Percentiles rank a stretch among this genome's conserved stretches.
Conservation (phyloP, 2,113 vertebrate genomes). For the Channa argus region DNA sequence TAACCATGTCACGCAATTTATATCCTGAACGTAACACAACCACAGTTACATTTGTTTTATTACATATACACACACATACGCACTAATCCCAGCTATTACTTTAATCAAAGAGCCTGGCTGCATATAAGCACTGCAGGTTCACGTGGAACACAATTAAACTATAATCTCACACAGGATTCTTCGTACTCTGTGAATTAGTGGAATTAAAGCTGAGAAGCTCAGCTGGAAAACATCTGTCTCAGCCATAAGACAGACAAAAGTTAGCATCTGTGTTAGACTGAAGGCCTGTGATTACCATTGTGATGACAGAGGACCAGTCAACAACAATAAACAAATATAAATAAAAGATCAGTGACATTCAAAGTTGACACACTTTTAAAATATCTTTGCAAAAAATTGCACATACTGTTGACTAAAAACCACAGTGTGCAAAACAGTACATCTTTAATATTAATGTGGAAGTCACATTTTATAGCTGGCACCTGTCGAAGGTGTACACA, state of each 20-base stretch:
- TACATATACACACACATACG: conserved; percentile 41
- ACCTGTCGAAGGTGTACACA: too few species aligned
- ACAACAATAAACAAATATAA: too few species aligned
- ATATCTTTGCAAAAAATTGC: too few species aligned
- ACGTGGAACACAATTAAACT: conserved; percentile 27
- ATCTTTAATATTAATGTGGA: too few species aligned
- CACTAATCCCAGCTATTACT: conserved; percentile 60
- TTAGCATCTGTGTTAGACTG: conserved; percentile 7
- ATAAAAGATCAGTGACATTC: too few species aligned
- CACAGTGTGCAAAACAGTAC: too few species aligned
- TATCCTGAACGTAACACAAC: conserved; percentile 25
- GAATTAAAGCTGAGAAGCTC: conserved; percentile 44
- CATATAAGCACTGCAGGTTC: conserved; percentile 4
- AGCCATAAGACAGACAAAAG: conserved; percentile 4
- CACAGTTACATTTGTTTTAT: conserved; percentile 11
- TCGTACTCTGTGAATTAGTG: conserved; percentile 58
- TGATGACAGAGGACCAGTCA: neutral
- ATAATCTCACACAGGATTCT: conserved; percentile 61
- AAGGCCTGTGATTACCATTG: neutral
- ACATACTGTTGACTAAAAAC: too few species aligned
- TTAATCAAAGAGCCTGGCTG: conserved; percentile 53
- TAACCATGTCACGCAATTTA: conserved; percentile 20
- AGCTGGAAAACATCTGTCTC: conserved; percentile 29
- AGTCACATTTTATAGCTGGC: too few species aligned
- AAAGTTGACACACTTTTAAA: too few species aligned